Conservation (phyloP, 2,113 vertebrate species). For the Sander lucioperca region DNA sequence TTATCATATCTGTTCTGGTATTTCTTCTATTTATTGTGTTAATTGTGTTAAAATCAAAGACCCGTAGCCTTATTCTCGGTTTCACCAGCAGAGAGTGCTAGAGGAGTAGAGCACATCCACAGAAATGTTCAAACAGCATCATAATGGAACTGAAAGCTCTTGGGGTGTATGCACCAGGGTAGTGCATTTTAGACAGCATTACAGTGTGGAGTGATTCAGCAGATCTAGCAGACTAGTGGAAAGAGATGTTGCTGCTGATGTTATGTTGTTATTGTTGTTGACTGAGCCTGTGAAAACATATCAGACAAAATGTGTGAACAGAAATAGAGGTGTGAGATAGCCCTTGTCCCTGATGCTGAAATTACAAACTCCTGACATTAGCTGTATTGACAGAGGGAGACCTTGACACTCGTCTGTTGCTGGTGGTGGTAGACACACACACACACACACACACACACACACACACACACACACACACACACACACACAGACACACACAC, state of each 20-base stretch:
- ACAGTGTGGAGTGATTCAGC: constrained; percentile 41
- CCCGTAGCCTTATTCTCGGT: neutral
- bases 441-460: neutral
- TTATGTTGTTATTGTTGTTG: constrained; percentile 16
- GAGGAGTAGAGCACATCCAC: constrained; percentile 1
- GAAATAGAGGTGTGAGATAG: constrained; percentile 65
- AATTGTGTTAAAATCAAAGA: neutral
- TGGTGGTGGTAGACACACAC: constrained; percentile 1
- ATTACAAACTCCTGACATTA: constrained; percentile 58
- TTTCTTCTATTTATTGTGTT: neutral
- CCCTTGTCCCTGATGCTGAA: constrained; percentile 63
- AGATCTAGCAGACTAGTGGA: constrained; percentile 4
- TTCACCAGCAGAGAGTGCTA: constrained; percentile 69
- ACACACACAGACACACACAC: neutral
- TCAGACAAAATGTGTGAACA: constrained; percentile 46
- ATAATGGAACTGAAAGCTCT: constrained; percentile 11
- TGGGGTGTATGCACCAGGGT: neutral
- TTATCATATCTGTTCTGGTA: neutral
- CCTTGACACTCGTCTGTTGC: constrained; percentile 41
- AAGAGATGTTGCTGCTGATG: constrained; percentile 22
- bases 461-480: constrained; percentile 12
- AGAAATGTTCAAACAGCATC: neutral
- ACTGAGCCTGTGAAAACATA: constrained; percentile 17
- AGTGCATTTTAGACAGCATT: constrained; percentile 2
- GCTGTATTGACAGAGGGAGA: constrained; percentile 46